Evolutionary conservation across 2,888 invertebrate genomes (phyloP), one percentile per base, ranked within the genome.

Genomic region (Hofmannophila pseudospretella): DNA sequence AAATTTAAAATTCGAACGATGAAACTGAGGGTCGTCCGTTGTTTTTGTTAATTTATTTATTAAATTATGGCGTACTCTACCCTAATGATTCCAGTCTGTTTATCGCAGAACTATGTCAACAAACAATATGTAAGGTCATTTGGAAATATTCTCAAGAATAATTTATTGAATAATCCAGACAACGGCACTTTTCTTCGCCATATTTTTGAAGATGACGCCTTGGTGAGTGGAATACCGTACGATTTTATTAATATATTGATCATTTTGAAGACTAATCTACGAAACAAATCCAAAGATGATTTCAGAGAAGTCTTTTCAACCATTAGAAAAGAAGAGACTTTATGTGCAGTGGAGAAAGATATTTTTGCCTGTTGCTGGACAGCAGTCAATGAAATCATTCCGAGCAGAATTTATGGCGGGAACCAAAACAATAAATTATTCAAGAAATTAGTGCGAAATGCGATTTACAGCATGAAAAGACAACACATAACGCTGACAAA

Each of bases 61-160:
- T 7, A 25, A 16, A 29, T 9, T 23, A 73, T 81, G 74, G 64
- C 67, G 32, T 39, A n/a, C n/a, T n/a, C n/a, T n/a, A n/a, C n/a
- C n/a, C n/a, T n/a, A n/a, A n/a, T n/a, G n/a, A n/a, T 26, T 7
- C 60, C 68, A 0, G 38, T 75, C 37, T 80, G 79, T 54, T 54
- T 77, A 40, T 70, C 82, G 1, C 66, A 75, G 42, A 58, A 69
- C 47, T 85, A 85, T 48, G 60, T 67, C 3, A 80, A 82, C 51
- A 86, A 84, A 55, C 76, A 79, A 56, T 80, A 84, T 53, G 57
- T 80, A 25, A 60, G 86, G 38, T 79, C 81, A 1, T 74, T 64
- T 44, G 54, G 49, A 35, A 80, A 78, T 52, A 49, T 79, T 46
- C 26, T 78, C 11, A 68, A 71, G 49, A 40, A 48, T 13, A 65